Base-by-base conservation (phyloP, 2,113 vertebrate species). In the Aegithalos caudatus region DNA sequence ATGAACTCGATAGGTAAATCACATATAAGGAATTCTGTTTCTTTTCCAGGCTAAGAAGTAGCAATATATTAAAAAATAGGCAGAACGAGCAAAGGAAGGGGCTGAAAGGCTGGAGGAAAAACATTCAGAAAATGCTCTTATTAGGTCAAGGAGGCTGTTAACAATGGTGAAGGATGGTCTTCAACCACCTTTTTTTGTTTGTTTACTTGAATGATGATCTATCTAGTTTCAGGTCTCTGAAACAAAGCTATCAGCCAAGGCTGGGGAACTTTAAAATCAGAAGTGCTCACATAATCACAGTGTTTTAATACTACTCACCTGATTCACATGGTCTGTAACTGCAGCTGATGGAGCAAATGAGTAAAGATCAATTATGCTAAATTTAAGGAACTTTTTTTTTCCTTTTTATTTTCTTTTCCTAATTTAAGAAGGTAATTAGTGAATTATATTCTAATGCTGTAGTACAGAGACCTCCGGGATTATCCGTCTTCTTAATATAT, bases 401-500 rank as follows among this genome's bases (percentile, higher is more conserved):
- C 20, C 1, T 72, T 76, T 80, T 37, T 12, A 14, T 58, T 88
- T 84, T 79, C 3, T 85, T 81, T 86, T 81, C 16, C 35, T 80
- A 91, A n/a, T 48, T 31, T 62, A 45, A 27, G 79, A 91, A 57
- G 15, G 15, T 38, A n/a, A 65, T 90, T 7, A 9, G 47, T 77
- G 37, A 79, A 84, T 90, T 91, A 83, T 56, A 57, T 88, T 73
- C 64, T 76, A 90, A 88, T 31, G 22, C 21, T 78, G 31, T 85
- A 82, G 23, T 90, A 57, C 14, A 93, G 51, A 95, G 67, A 86
- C 64, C 88, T 70, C 40, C 25, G 83, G 69, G 51, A 79, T 95
- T 96, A 94, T 93, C 81, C 66, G 91, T 81, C 53, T 72, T 95
- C 35, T n/a, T 95, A 94, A 94, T 92, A 65, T 64, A 81, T 91